Base-by-base conservation (phyloP, 1,140 invertebrate genomes). In the Drosophila repleta region DNA sequence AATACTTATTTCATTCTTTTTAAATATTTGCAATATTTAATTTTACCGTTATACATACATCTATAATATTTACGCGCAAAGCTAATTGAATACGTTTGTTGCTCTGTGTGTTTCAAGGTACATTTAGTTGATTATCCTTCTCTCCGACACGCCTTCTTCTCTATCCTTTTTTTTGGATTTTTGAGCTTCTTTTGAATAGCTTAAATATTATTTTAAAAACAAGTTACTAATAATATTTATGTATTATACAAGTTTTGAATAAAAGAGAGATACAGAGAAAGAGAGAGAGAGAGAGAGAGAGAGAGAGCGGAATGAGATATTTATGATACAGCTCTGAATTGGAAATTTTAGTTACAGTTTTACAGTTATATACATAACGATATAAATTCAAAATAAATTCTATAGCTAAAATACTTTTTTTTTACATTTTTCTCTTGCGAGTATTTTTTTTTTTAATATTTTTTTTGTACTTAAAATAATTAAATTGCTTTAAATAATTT, bases 61-160 rank as follows among this genome's bases (percentile, higher is more conserved):
- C 56, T 26, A 26, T 41, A 43, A 41, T 68, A 56, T 32, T 67
- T 67, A 67, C 49, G 83, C 58, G 68, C 81, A 85, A 85, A 85
- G 80, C 81, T 84, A 80, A 79, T 85, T 80, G 51, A 84, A 84
- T 85, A 85, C 73, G 52, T 69, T 80, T 85, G 53, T 51, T 83
- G 76, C 62, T 62, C 45, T 63, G 43, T 60, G 39, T 70, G n/a
- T n/a, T n/a, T 76, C 85, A 87, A 85, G 82, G 82, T 85, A 85
- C 82, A 85, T 74, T 78, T 71, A 68, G 60, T 76, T 76, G 64
- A 55, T 79, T 79, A 62, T 58, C 55, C 20, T 60, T 39, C 58
- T 53, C 17, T 48, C 13, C 35, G 20, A 20, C 26, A 8, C 39
- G n/a, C n/a, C 39, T 15, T 15, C 11, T 60, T 32, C n/a, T 20